Base-by-base conservation (phyloP, 2,113 vertebrate species). In the Corvus moneduloides region DNA sequence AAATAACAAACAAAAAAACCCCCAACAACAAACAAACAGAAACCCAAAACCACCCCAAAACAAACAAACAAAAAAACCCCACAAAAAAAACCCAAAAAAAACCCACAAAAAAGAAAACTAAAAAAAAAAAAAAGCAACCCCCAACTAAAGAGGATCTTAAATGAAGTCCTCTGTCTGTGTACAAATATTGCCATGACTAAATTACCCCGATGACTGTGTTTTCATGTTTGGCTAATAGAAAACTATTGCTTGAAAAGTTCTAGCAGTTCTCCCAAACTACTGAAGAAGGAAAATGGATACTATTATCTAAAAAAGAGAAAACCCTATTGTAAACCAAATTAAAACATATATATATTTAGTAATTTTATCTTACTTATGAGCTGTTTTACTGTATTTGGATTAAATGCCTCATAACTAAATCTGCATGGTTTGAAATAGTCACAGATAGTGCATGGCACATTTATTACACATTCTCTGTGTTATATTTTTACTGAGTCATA, bases 1-100 rank as follows among this genome's bases (percentile, higher is more conserved):
- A 1, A 2, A 8, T 2, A 6, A 13, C 11, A 22, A 16, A 18
- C 48, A 37, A 14, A 20, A 6, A 7, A 5, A 22, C 1, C 55
- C 46, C 46, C 44, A 46, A 48, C 46, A 5, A 11, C 11, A 44
- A 18, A 4, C 16, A 20, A 22, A 3, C 55, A 20, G 17, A 22
- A 44, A 21, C 46, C 24, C 14, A 18, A n/a, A 23, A 58, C 39
- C 48, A 48, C 8, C 19, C 16, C 43, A 30, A 58, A 21, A 56
- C 44, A 58, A 35, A 20, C 21, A 51, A n/a, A 52, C 39, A 44
- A 37, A 27, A 55, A 51, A 21, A 48, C 2, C 8, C 48, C 22
- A 52, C 49, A 39, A 37, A 26, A 26, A 55, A 13, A 11, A 6
- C 21, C 22, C 26, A 16, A 3, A 28, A 52, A 27, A 51, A 51